phyloP scores from a whole-genome alignment of 2,888 invertebrate genomes.

The Xylota sylvarum region DNA sequence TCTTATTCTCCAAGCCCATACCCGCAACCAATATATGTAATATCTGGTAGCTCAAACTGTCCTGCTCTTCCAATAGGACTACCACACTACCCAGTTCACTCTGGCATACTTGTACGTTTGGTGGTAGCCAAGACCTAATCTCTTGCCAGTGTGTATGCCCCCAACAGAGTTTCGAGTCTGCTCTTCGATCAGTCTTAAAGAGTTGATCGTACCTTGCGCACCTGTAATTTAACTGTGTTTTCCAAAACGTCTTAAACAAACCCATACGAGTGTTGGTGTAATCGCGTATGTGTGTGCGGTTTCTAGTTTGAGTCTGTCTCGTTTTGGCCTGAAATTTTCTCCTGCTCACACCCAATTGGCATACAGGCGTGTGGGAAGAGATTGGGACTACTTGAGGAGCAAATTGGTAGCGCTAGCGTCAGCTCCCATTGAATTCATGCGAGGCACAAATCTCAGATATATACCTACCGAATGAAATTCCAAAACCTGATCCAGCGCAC shows the following conservation, averaged over 20 bases:
- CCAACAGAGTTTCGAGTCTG: slow-evolving; percentile 79
- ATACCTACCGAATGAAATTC: slow-evolving; percentile 77
- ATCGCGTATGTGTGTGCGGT: slow-evolving; percentile 68
- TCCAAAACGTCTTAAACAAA: slow-evolving; percentile 58
- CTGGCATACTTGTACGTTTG: slow-evolving; percentile 44
- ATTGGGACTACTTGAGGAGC: slow-evolving; percentile 85
- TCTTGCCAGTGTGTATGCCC: slow-evolving; percentile 78
- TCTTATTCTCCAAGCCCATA: slow-evolving; percentile 65
- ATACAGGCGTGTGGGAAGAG: slow-evolving; percentile 84
- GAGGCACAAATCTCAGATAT: slow-evolving; percentile 76
- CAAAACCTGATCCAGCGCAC: slow-evolving; percentile 75
- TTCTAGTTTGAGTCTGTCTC: slow-evolving; percentile 75
- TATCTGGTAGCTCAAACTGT: slow-evolving; percentile 71
- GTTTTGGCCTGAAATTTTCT: slow-evolving; percentile 58
- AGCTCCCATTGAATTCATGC: slow-evolving; percentile 83
- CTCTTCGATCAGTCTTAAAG: slow-evolving; percentile 84
- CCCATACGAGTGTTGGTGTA: slow-evolving; percentile 50
- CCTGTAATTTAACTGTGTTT: slow-evolving; percentile 81
- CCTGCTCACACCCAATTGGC: slow-evolving; percentile 74
- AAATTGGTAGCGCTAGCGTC: slow-evolving; percentile 85
- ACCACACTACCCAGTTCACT: slow-evolving; percentile 68
- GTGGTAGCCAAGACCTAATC: slow-evolving; percentile 67
- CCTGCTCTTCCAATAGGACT: slow-evolving; percentile 72
- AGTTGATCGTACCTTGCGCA: slow-evolving; percentile 84
- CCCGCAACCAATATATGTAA: neutral